Base-by-base conservation (phyloP, 1,140 invertebrate species). In the Drosophila pachea region DNA sequence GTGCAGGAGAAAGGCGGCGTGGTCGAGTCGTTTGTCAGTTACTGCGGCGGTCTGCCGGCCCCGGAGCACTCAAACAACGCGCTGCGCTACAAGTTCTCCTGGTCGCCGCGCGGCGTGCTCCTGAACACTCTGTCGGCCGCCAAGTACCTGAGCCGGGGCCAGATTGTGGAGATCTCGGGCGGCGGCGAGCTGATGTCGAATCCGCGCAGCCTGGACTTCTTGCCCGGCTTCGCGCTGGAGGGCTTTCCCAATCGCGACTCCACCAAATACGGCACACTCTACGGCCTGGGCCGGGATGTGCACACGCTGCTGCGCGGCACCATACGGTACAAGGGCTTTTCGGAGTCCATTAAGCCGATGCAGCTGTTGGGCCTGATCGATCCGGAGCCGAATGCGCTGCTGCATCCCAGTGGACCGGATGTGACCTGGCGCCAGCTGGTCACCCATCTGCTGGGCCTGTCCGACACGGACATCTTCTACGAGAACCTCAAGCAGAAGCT, bases 21-120 rank as follows among this genome's bases (percentile, higher is more conserved):
- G 86, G 93, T 99, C 1, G 96, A 96, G 50, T 98, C 97, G 2
- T 99, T 99, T 89, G 93, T 98, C 0, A 99, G 97, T 0, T 99
- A 96, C 90, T 99, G 98, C 88, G 99, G 99, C 61, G 99, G 95
- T 35, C 89, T 99, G 32, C 98, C 98, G 0, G 97, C 98, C 0
- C 98, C 98, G 0, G 98, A 99, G 90, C 94, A 93, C 82, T 98
- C 98, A 4, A 94, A 95, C 78, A 99, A 99, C 90, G 94, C 97
- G 4, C 90, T 99, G 8, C 89, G 98, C 11, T 99, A 99, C 90
- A 99, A 99, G 89, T 99, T 99, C 89, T 98, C 96, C 8, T 99
- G 98, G 98, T 98, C 94, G 60, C 98, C 98, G 7, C 91, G 94
- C 38, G 96, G 96, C 6, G 97, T 97, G 0, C 90, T 99, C 2